Conservation (phyloP, 2,113 vertebrate species). For the Podarcis muralis region DNA sequence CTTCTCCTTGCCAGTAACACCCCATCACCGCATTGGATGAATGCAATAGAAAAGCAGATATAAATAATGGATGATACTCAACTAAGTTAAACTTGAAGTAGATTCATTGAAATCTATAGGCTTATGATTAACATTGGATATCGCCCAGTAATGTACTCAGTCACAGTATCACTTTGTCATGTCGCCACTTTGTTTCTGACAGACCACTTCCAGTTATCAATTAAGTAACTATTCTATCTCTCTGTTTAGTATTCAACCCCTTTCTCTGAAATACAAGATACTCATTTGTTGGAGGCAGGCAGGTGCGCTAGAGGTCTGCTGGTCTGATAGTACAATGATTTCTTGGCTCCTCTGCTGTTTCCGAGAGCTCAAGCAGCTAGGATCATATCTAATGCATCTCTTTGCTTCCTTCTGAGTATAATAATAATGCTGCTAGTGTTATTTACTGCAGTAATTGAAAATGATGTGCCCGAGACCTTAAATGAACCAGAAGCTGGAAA, state of each 20-base stretch:
- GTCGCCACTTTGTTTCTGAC: background rate
- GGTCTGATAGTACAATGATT: background rate
- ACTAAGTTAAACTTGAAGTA: no score
- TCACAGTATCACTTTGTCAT: background rate
- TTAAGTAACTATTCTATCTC: background rate
- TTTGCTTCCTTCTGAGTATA: background rate
- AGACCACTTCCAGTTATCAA: background rate
- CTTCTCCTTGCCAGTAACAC: background rate
- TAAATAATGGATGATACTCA: background rate
- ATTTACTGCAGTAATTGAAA: slow-evolving; percentile 11
- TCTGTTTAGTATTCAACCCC: no score
- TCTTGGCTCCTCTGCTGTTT: background rate
- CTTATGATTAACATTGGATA: no score
- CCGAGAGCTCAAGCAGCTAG: background rate
- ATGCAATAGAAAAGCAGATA: background rate
- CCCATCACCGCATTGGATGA: background rate
- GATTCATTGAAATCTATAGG: no score
- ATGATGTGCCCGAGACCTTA: slow-evolving; percentile 17
- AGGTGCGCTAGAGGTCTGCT: background rate
- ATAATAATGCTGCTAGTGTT: background rate
- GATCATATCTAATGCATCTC: background rate
- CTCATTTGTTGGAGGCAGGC: background rate
- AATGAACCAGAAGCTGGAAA: slow-evolving; percentile 17
- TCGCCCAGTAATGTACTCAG: no score
- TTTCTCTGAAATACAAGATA: background rate